Base-by-base conservation (phyloP, 2,888 invertebrate species). In the Rhagonycha fulva region DNA sequence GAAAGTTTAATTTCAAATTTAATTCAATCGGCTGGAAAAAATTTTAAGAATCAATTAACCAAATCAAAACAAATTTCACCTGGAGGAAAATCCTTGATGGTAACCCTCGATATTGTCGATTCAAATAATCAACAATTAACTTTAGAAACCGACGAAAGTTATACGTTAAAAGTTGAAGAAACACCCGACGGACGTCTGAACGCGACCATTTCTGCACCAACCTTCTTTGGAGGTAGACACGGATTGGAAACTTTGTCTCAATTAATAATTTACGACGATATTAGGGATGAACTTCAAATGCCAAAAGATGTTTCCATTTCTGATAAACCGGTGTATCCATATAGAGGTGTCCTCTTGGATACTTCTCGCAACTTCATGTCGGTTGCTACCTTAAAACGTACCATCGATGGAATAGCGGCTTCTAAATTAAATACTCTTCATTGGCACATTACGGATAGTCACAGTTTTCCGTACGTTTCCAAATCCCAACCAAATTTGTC, bases 391-490 rank as follows among this genome's bases (percentile, higher is more conserved):
- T 94, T 96, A 76, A 92, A 94, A 83, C 82, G 91, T 14, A 94
- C 95, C 10, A 90, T 98, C 82, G 96, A 97, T 83, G 97, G 92
- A 0, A 98, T 98, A 97, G 93, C 95, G 0, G 92, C 94, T 85
- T 95, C 95, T 28, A 98, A 98, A 87, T 85, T 98, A 82, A 98
- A 98, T 86, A 94, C 95, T 0, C 95, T 98, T 89, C 98, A 98
- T 85, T 98, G 98, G 98, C 96, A 96, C 84, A 94, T 96, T 71
- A 96, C 95, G 0, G 98, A 98, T 87, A 94, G 95, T 14, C 97
- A 98, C 80, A 97, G 98, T 82, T 98, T 98, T 86, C 98, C 98
- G 0, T 94, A 96, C 83, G 93, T 94, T 74, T 92, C 95, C 0
- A 91, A 90, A 82, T 91, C 92, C n/a, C 91, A 91, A 79, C 96